Conservation (phyloP, 2,888 invertebrate species). For the Mechanitis messenoides region DNA sequence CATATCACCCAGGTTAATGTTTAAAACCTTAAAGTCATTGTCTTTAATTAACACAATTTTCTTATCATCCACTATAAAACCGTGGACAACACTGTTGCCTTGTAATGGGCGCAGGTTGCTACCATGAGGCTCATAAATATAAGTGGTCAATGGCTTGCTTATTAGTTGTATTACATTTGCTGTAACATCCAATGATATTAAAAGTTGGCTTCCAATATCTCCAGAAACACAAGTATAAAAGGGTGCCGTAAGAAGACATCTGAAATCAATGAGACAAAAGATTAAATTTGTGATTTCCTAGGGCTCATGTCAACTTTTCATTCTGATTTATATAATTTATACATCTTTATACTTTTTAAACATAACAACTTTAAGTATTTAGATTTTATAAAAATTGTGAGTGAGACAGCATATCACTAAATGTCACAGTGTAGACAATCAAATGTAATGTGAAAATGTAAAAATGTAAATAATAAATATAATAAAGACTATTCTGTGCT, state of each 20-base stretch:
- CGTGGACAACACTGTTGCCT: conserved; percentile 51
- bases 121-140: conserved; percentile 35
- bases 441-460: background rate
- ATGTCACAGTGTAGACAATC: background rate
- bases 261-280: conserved; percentile 40
- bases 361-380: too few species aligned
- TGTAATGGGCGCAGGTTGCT: conserved; percentile 48
- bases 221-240: conserved; percentile 81
- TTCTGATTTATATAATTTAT: too few species aligned
- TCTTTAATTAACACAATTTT: conserved; percentile 56
- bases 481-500: conserved; percentile 5
- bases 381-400: too few species aligned
- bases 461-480: background rate
- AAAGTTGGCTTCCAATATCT: conserved; percentile 57
- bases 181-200: conserved; percentile 79
- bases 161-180: conserved; percentile 69
- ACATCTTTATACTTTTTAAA: too few species aligned
- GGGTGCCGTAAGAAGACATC: conserved; percentile 79
- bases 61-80: conserved; percentile 56
- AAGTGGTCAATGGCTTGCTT: conserved; percentile 62
- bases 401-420: too few species aligned
- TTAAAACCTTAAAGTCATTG: conserved; percentile 48
- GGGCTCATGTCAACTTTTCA: background rate
- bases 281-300: background rate
- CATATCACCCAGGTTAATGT: conserved; percentile 41